Evolutionary conservation across 2,888 invertebrate species (phyloP), one percentile per base, ranked within the genome.

Genomic region (Axea sp.): DNA sequence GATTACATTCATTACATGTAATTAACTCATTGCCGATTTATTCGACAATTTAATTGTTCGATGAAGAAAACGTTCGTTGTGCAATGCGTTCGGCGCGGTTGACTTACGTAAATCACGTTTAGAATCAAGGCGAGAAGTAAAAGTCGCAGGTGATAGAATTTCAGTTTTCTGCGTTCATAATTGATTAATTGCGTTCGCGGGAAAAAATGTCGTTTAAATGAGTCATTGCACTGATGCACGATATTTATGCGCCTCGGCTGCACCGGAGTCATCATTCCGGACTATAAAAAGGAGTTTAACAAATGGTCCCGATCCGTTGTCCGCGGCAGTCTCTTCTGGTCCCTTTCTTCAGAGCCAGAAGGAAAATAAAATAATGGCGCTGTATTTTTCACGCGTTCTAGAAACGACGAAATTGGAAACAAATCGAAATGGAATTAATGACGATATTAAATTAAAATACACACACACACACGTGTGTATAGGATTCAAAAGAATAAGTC

Each of bases 1-100:
- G 71, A 62, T 71, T 71, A 57, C 57, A 57, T 57, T 64, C 35
- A 51, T 72, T 72, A 59, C 47, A 37, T 59, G 64, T 57, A 64
- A 72, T 72, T 72, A 72, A 65, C 51, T 53, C 72, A 59, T 65
- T 64, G 51, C 64, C 72, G 72, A 72, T 72, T 65, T 72, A 72
- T 72, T 72, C 72, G 72, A 72, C 72, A 72, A 59, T 72, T 72
- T 64, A 72, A 72, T 71, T 71, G 57, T 71, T 64, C 71, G 57
- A 64, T 57, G 71, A 71, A 49, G 71, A 71, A 71, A 71, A 71
- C 57, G 55, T 17, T 31, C 6, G 33, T 71, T 71, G 71, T 41
- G 71, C 37, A 71, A 71, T 49, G 24, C 37, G 39, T 4, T 33
- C 51, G 22, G 19, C 19, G 51, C 9, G 4, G 12, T 55, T 35